Conservation (phyloP, 2,888 invertebrate species). For the Apomyelois bistriatella region DNA sequence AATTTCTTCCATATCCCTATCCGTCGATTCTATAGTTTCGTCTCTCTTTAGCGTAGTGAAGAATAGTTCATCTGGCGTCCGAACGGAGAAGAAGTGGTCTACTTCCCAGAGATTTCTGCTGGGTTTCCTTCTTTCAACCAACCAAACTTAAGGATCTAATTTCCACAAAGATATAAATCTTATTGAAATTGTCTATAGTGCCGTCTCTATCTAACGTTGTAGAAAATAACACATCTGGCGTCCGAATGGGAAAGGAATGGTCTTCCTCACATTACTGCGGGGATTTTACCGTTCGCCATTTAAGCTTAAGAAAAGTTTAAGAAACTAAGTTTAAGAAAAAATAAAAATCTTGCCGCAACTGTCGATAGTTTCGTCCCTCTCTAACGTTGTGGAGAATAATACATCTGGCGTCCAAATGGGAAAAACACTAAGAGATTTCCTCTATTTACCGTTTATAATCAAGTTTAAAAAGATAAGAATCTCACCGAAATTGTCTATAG, state of each 20-base stretch:
- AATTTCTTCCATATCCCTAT: too few relatives aligned
- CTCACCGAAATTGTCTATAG: conserved; percentile 90
- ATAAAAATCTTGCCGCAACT: conserved; percentile 83
- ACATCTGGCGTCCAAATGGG: conserved; percentile 69
- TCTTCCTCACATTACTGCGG: conserved; percentile 86
- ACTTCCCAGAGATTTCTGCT: conserved; percentile 88
- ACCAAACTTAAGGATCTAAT: too few relatives aligned
- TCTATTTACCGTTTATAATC: conserved; percentile 83
- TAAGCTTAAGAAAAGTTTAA: too few relatives aligned
- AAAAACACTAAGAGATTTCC: conserved; percentile 82
- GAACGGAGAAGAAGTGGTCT: conserved; percentile 76
- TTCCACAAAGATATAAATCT: conserved; percentile 32
- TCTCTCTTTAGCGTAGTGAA: conserved; percentile 89
- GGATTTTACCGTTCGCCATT: conserved; percentile 84
- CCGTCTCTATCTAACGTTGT: conserved; percentile 90
- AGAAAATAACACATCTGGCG: conserved; percentile 83
- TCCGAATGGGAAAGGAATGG: conserved; percentile 71
- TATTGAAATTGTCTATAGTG: conserved; percentile 90
- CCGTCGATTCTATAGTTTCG: conserved; percentile 90
- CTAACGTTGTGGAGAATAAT: conserved; percentile 87
- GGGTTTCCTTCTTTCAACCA: conserved; percentile 82
- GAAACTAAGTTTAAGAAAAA: too few relatives aligned
- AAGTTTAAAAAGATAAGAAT: too few relatives aligned
- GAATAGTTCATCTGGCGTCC: conserved; percentile 82
- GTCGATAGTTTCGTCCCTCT: conserved; percentile 90